Percentiles rank a stretch among this genome's conserved stretches.
These are phyloP conservation scores for Myrmecobius fasciatus DNA, from an alignment of 2,113 vertebrate species.

Conservation along the genomic window DNA sequence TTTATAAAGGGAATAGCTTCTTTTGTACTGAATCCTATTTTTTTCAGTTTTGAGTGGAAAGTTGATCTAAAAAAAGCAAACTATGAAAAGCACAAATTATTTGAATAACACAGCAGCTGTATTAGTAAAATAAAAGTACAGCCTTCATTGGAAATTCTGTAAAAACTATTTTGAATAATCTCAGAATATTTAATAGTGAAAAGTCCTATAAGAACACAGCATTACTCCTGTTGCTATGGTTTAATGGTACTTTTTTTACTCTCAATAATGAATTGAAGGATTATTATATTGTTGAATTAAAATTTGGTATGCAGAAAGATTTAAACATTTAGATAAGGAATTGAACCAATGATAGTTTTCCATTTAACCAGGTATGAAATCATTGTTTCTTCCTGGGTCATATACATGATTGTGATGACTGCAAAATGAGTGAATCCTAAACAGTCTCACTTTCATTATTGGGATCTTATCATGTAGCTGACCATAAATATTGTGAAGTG, in stretches of 20 bases:
- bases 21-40: slow-evolving; percentile 15
- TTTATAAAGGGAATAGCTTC: neutral
- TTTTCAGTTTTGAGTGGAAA: neutral
- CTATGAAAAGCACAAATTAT: neutral
- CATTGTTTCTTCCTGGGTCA: neutral
- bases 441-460: neutral
- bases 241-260: slow-evolving; percentile 27
- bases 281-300: slow-evolving; percentile 10
- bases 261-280: slow-evolving; percentile 15
- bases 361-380: neutral
- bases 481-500: neutral
- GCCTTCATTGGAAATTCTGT: neutral
- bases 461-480: neutral
- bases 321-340: neutral
- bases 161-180: slow-evolving; percentile 31
- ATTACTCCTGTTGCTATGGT: neutral
- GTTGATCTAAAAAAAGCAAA: neutral
- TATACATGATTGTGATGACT: neutral
- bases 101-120: neutral
- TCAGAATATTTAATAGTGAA: neutral
- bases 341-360: neutral
- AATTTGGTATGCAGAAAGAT: slow-evolving; percentile 35
- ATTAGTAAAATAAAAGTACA: neutral
- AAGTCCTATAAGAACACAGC: slow-evolving; percentile 1
- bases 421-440: neutral